Evolutionary conservation across 2,797 vertebrate genomes (phyloP).

Genomic region (Chrosomus eos): DNA sequence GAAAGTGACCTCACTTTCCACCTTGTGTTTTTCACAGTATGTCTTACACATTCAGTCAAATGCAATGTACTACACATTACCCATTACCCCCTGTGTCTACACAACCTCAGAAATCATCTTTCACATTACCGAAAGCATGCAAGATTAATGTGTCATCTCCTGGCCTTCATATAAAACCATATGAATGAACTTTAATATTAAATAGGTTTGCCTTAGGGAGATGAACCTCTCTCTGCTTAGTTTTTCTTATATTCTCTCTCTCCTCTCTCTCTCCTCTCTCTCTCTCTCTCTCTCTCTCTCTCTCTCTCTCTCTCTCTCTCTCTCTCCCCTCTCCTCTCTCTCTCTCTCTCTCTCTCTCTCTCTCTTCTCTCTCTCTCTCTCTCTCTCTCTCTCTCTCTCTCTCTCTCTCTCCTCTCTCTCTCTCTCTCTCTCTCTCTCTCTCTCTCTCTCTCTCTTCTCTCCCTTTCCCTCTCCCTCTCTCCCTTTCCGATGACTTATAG

Average conservation of each 20-base stretch:
- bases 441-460: not conserved
- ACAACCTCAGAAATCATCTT: constrained; percentile 72
- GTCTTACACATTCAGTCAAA: constrained; percentile 24
- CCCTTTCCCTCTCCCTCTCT: constrained; percentile 2
- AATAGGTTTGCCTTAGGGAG: constrained; percentile 76
- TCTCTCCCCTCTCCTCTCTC: constrained; percentile 50
- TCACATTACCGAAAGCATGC: constrained; percentile 67
- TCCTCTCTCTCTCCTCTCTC: constrained; percentile 64
- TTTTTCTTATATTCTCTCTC: constrained; percentile 50
- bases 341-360: constrained; percentile 2
- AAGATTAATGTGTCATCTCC: constrained; percentile 74
- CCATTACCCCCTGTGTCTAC: constrained; percentile 59
- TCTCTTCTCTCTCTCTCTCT: constrained; percentile 61
- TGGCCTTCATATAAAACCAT: constrained; percentile 70
- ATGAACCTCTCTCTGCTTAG: constrained; percentile 67
- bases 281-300: constrained; percentile 60
- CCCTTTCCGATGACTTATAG: constrained; percentile 56
- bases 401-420: constrained; percentile 63
- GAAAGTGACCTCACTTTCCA: constrained; percentile 33
- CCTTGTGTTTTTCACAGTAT: constrained; percentile 36
- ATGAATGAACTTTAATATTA: constrained; percentile 79
- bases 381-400: constrained; percentile 59
- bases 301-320: constrained; percentile 58
- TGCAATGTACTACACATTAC: constrained; percentile 33
- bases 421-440: constrained; percentile 45